Evolutionary conservation across 2,113 vertebrate genomes (phyloP), one percentile per base, ranked within the genome.

Genomic region (Xiphorhynchus elegans): DNA sequence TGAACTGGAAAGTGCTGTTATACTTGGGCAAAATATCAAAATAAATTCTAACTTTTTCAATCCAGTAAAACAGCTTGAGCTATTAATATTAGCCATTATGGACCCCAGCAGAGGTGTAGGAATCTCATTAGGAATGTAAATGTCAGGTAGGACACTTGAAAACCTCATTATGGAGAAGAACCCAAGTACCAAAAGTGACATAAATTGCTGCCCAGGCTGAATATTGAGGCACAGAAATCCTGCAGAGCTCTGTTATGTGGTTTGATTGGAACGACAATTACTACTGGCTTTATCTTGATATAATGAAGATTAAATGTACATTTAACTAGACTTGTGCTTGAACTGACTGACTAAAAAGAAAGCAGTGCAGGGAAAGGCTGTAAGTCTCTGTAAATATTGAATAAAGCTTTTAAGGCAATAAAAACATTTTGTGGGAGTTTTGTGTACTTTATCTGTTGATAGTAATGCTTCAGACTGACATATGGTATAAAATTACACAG

Each of bases 71-170:
- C 69, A 76, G 67, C 58, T 94, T 84, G 59, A 89, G 62, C 40
- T 88, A 69, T 90, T 93, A 85, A 55, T 77, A 77, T 62, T 87
- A 81, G 67, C 62, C 66, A 77, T 87, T 85, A 89, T n/a, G 81
- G 89, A 87, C 78, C 67, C 91, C 84, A 84, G 46, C 81, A 96
- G 94, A 95, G 92, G 93, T 47, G 55, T 85, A 78, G 67, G 66
- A 89, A 91, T 93, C 89, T 96, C 91, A 89, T 96, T 85, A 96
- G 75, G 63, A 90, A 95, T 85, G 82, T 94, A 95, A 94, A 88
- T 93, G 89, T 95, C 89, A 94, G 87, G 70, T 63, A 93, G 82
- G 72, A 91, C 70, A 69, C 78, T 96, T 94, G 83, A 91, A 93
- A 94, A 85, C 35, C 89, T 96, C 89, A 83, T 95, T 95, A 95